A percentile compares a stretch with the other conserved stretches of the same genome.
These are phyloP conservation scores for Trachelus troglodyta DNA, from an alignment of 2,888 invertebrate species.

Conservation along the genomic window DNA sequence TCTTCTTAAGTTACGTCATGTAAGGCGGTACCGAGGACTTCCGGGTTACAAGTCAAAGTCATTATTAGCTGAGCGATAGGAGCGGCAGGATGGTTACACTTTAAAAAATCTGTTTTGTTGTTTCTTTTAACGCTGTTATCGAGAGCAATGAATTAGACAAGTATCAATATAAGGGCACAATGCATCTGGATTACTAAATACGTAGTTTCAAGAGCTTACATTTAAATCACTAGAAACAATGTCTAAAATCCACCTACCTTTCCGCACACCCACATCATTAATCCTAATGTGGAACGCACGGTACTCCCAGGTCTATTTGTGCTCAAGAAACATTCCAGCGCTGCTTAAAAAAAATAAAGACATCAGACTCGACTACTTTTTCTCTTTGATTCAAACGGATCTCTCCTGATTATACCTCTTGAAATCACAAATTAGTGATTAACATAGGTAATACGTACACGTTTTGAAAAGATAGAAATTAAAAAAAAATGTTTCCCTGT, in stretches of 20 bases:
- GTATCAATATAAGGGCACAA: no score
- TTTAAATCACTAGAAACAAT: neutral
- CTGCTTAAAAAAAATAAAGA: neutral
- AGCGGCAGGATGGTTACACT: neutral
- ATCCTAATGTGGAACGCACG: neutral
- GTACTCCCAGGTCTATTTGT: neutral
- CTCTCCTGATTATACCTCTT: neutral
- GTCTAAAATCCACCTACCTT: neutral
- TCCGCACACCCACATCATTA: neutral
- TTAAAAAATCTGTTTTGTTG: neutral
- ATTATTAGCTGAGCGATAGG: constrained; percentile 17
- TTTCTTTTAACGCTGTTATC: no score
- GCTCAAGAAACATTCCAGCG: neutral
- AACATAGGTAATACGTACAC: neutral
- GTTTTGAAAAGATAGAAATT: neutral
- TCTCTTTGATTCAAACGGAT: neutral
- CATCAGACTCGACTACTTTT: neutral
- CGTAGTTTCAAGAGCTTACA: neutral
- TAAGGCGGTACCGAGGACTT: constrained; percentile 30
- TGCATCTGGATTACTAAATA: neutral
- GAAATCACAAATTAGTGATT: neutral
- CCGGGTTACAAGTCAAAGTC: constrained; percentile 37
- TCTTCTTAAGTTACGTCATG: neutral
- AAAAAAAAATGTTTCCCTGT: neutral
- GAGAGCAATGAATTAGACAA: no score